A percentile compares a stretch with the other conserved stretches of the same genome.
Conservation (phyloP, 2,797 vertebrate species). For the Tiaroga cobitis region DNA sequence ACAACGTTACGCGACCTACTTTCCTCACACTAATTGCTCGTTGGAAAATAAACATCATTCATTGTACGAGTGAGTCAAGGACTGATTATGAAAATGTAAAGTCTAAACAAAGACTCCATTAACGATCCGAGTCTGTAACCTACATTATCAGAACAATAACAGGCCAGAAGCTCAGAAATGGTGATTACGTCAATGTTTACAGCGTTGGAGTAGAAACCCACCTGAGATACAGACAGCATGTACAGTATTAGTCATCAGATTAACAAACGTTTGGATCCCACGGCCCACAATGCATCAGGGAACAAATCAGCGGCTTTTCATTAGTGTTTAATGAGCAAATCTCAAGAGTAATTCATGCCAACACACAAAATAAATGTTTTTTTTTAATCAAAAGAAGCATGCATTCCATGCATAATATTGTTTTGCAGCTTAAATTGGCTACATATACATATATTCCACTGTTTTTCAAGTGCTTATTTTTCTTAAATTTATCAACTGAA, state of each 20-base stretch:
- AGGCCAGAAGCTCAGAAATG: background rate
- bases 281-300: background rate
- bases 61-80: slow-evolving; percentile 28
- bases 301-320: background rate
- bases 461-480: background rate
- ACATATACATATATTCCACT: background rate
- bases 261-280: background rate
- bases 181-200: background rate
- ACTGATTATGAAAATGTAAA: slow-evolving; percentile 41
- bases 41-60: slow-evolving; percentile 44
- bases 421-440: background rate
- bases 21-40: slow-evolving; percentile 45
- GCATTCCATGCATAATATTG: background rate
- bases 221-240: background rate
- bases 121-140: background rate
- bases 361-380: background rate
- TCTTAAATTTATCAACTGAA: background rate
- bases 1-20: slow-evolving; percentile 38
- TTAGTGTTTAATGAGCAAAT: background rate
- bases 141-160: slow-evolving; percentile 29
- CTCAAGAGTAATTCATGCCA: background rate
- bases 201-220: background rate
- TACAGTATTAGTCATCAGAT: background rate
- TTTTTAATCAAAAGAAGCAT: background rate
- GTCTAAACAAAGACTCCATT: slow-evolving; percentile 49